Percentiles rank a stretch among this genome's conserved stretches.
Evolutionary conservation across 2,888 invertebrate genomes (phyloP).

Genomic region (Athetis lepigone): DNA sequence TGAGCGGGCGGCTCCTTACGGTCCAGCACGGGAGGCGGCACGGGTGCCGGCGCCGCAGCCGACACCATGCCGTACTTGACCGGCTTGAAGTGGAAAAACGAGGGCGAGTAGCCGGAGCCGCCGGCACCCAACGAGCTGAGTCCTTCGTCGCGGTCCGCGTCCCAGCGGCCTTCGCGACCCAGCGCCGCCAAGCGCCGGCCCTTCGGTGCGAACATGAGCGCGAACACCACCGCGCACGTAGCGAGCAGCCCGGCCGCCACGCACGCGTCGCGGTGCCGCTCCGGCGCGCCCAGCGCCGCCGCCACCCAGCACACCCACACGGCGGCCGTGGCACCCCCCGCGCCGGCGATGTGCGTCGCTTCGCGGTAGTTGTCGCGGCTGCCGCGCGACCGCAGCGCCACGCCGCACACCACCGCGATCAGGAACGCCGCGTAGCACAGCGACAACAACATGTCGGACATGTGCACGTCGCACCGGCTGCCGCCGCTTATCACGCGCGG

Average conservation of each 20-base stretch:
- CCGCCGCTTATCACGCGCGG: conserved; percentile 85
- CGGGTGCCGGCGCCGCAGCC: conserved; percentile 81
- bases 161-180: conserved; percentile 96
- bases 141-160: conserved; percentile 95
- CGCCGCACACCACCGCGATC: conserved; percentile 95
- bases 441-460: conserved; percentile 94
- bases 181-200: conserved; percentile 97
- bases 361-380: conserved; percentile 98
- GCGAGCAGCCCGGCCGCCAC: conserved; percentile 97
- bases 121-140: conserved; percentile 94
- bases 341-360: conserved; percentile 97
- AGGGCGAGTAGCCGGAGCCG: conserved; percentile 96
- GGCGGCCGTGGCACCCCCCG: conserved; percentile 96
- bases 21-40: conserved; percentile 85
- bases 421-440: conserved; percentile 96
- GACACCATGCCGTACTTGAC: conserved; percentile 94
- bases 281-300: conserved; percentile 94
- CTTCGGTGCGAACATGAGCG: conserved; percentile 98
- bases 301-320: conserved; percentile 96
- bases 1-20: conserved; percentile 90
- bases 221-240: conserved; percentile 95
- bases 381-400: conserved; percentile 96
- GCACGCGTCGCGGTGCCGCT: conserved; percentile 96
- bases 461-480: conserved; percentile 92
- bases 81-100: conserved; percentile 98